phyloP scores from a whole-genome alignment of 2,888 invertebrate species.

The Scaptomyza caliginosa region DNA sequence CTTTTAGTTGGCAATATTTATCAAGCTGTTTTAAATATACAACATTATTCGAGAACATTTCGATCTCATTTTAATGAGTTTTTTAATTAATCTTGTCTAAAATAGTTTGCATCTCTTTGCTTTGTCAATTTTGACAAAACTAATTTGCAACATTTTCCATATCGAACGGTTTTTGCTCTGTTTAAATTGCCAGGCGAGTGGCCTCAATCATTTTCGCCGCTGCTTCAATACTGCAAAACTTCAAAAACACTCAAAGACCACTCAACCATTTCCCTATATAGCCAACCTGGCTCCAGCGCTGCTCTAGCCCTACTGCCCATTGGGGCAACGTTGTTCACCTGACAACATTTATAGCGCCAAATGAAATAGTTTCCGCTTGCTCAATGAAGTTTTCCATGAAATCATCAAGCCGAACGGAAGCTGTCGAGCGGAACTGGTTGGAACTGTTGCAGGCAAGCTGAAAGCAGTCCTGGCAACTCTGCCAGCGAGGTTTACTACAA shows the following conservation, averaged over 20 bases:
- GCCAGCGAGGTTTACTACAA: slow-evolving; percentile 28
- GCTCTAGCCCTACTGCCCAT: neutral
- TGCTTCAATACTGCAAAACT: slow-evolving; percentile 61
- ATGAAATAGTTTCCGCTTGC: slow-evolving; percentile 77
- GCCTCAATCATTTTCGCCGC: slow-evolving; percentile 52
- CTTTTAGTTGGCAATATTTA: neutral
- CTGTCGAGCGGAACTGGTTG: slow-evolving; percentile 76
- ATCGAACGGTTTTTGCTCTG: slow-evolving; percentile 31
- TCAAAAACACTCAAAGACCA: slow-evolving; percentile 61
- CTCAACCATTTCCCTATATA: slow-evolving; percentile 10
- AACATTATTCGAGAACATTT: neutral
- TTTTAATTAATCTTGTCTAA: slow-evolving; percentile 7
- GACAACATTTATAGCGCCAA: slow-evolving; percentile 65
- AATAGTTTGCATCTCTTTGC: slow-evolving; percentile 3
- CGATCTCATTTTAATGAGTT: neutral
- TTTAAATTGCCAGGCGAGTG: slow-evolving; percentile 47
- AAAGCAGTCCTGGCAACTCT: neutral
- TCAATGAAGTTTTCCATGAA: slow-evolving; percentile 79
- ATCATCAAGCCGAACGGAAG: slow-evolving; percentile 79
- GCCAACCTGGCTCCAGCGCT: neutral
- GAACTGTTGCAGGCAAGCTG: slow-evolving; percentile 53
- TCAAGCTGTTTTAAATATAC: neutral
- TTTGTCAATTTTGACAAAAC: slow-evolving; percentile 19
- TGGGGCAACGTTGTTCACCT: slow-evolving; percentile 31
- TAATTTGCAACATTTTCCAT: slow-evolving; percentile 33